Percentiles rank a stretch among this genome's conserved stretches.
These are phyloP conservation scores for Euwallacea fornicatus DNA, from an alignment of 1,140 invertebrate genomes.

Conservation along the genomic window DNA sequence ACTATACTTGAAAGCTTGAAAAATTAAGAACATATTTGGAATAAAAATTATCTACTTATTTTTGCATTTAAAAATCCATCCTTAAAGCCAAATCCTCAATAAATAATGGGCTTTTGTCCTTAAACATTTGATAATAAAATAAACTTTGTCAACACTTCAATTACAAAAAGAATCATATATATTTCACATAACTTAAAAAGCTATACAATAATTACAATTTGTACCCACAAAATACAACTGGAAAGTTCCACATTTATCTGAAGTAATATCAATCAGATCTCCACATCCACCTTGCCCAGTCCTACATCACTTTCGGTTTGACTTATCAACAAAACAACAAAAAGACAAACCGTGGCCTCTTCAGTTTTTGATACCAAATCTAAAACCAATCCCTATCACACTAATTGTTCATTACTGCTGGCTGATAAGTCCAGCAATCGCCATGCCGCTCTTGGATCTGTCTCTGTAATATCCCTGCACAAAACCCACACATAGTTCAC, in stretches of 20 bases:
- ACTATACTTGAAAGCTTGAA: too few species aligned
- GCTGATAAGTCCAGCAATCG: slow-evolving; percentile 90
- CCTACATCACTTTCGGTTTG: slow-evolving; percentile 19
- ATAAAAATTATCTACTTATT: too few species aligned
- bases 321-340: slow-evolving; percentile 39
- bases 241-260: slow-evolving; percentile 17
- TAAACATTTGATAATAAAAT: too few species aligned
- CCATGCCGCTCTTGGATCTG: slow-evolving; percentile 96
- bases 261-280: slow-evolving; percentile 37
- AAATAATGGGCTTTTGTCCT: too few species aligned
- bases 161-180: too few species aligned
- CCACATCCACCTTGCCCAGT: not conserved
- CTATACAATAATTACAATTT: slow-evolving; percentile 34
- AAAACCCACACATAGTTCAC: slow-evolving; percentile 97
- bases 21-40: too few species aligned
- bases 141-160: too few species aligned
- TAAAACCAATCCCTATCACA: slow-evolving; percentile 57
- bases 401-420: slow-evolving; percentile 85
- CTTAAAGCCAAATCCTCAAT: too few species aligned
- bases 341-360: slow-evolving; percentile 29
- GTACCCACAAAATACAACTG: slow-evolving; percentile 10
- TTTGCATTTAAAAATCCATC: too few species aligned
- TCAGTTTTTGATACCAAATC: not conserved
- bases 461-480: slow-evolving; percentile 90
- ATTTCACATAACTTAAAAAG: slow-evolving; percentile 34